A percentile compares a stretch with the other conserved stretches of the same genome.
These are phyloP conservation scores for Ennomos quercinarius DNA, from an alignment of 2,888 invertebrate genomes.

Conservation along the genomic window DNA sequence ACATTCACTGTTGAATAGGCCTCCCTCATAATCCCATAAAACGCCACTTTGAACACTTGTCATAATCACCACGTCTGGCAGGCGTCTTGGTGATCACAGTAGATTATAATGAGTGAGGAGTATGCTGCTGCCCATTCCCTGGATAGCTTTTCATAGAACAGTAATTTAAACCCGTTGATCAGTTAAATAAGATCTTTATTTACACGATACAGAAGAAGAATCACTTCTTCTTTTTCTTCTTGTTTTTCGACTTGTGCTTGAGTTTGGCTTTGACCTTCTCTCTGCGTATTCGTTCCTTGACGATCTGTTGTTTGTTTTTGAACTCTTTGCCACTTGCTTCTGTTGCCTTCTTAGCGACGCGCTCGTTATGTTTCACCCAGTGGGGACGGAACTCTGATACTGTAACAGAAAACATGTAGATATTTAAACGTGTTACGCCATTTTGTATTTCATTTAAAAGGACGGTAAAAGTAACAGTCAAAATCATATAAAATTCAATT, in stretches of 20 bases:
- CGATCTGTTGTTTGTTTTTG: constrained; percentile 90
- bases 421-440: background rate
- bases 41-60: no score
- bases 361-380: constrained; percentile 93
- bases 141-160: no score
- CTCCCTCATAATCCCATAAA: no score
- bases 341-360: constrained; percentile 65
- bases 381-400: constrained; percentile 87
- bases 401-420: constrained; percentile 40
- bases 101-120: no score
- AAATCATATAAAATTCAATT: no score
- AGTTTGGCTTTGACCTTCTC: constrained; percentile 86
- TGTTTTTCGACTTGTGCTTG: constrained; percentile 74
- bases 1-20: no score
- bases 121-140: no score
- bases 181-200: constrained; percentile 5
- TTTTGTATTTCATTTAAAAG: no score
- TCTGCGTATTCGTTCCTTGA: constrained; percentile 89
- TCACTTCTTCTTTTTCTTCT: constrained; percentile 51
- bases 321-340: constrained; percentile 86
- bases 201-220: constrained; percentile 1
- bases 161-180: no score
- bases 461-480: no score
- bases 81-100: no score
- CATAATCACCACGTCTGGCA: no score